Base-by-base conservation (phyloP, 2,888 invertebrate genomes). In the Crepidodera aurea region DNA sequence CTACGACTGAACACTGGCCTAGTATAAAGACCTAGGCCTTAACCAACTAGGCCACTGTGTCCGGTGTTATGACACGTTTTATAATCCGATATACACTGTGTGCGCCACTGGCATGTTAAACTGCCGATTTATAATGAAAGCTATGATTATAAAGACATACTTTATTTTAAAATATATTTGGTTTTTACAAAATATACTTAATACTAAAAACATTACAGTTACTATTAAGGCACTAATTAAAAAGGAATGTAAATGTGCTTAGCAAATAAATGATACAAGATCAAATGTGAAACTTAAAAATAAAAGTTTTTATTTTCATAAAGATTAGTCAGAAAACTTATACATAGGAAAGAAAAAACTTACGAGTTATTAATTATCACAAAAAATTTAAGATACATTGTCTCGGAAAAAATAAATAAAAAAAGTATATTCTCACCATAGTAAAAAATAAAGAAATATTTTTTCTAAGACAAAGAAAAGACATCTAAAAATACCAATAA, bases 161-260 rank as follows among this genome's bases (percentile, higher is more conserved):
- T 60, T 60, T 56, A 56, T 60, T 56, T 59, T 61, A 65, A 65
- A 58, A 65, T 65, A 65, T 65, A 65, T 65, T 65, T 65, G 64
- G 64, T 65, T 56, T 65, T 65, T 61, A 65, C 65, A 65, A 58
- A 64, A 55, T 61, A 61, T 55, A 58, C 50, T 58, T 34, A 65
- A 59, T 46, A 61, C 59, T 65, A 65, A 58, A 64, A 63, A 60
- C 58, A 53, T 54, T 65, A 65, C 62, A 60, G 50, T 51, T 68
- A 58, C 57, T 59, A 63, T 50, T 62, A 66, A 66, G 65, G 66
- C 68, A 69, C 65, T 54, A 62, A 64, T 65, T 65, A 63, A 66
- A 64, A 63, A 34, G 65, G 66, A 66, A 69, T 69, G 65, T 66
- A 64, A 50, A 65, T 54, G 59, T 58, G 61, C 59, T 61, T 55